phyloP scores from a whole-genome alignment of 2,797 vertebrate genomes.

The Pseudopleuronectes americanus region DNA sequence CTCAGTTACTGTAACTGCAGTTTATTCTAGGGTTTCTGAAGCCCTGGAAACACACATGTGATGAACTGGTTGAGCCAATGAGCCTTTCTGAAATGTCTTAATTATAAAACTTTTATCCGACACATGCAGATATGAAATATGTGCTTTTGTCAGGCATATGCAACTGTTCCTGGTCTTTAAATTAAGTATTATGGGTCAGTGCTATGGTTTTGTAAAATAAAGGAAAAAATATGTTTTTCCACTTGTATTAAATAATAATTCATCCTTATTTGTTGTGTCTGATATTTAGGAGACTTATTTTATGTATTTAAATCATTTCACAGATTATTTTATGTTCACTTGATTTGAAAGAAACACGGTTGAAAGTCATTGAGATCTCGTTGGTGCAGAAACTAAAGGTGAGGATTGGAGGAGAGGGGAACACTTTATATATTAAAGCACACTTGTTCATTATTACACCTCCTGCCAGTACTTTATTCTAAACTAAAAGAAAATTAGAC shows the following conservation, averaged over 20 bases:
- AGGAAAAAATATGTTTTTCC: too few species aligned
- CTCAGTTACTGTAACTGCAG: neutral
- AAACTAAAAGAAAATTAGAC: too few species aligned
- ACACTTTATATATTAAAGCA: neutral
- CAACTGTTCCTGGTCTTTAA: neutral
- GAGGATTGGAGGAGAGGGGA: neutral
- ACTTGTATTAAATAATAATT: neutral
- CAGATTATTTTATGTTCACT: too few species aligned
- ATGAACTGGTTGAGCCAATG: neutral
- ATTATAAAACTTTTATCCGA: neutral
- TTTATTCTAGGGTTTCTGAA: neutral
- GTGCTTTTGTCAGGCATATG: neutral
- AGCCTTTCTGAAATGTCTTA: neutral
- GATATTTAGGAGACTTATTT: too few species aligned
- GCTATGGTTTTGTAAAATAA: too few species aligned
- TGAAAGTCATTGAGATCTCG: too few species aligned
- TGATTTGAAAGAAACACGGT: too few species aligned
- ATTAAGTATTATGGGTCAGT: neutral
- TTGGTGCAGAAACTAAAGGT: neutral
- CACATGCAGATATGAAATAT: neutral
- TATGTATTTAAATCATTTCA: too few species aligned
- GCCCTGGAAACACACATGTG: neutral
- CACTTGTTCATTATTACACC: neutral
- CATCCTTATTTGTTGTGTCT: too few species aligned
- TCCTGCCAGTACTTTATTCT: neutral